Evolutionary conservation across 1,140 invertebrate species (phyloP), one percentile per base, ranked within the genome.

Genomic region (Bombus picipes): DNA sequence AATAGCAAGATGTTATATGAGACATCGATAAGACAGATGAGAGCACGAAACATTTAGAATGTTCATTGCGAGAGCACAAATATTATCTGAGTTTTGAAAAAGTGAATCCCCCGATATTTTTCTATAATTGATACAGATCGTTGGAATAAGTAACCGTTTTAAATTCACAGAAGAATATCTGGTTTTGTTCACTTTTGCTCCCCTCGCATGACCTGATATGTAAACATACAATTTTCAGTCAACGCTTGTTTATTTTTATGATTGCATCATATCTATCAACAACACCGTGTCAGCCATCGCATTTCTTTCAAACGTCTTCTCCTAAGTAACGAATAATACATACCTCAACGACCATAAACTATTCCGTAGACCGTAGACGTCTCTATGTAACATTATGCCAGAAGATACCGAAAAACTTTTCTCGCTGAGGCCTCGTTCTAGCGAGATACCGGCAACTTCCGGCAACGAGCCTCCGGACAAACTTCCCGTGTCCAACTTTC

Each of bases 351-450:
- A 59, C 25, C 32, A 28, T n/a, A 34, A 59, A n/a, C n/a, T 53
- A 53, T 53, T 53, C 18, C 47, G 47, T 53, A 22, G 5, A 41
- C 15, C 37, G 70, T n/a, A 25, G 25, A 41, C 74, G 57, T 41
- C 13, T 53, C 74, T 10, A 47, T 28, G 15, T 53, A 41, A 28
- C 59, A 73, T 77, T 70, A 32, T n/a, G 25, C 22, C 4, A 39
- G 22, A 32, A 57, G 65, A 70, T 65, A 75, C 34, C 28, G 57
- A 41, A 28, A 83, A 83, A 83, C 28, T 83, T 78, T 83, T 32
- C 41, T 28, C 65, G 9, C 18, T 5, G 18, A 25, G 66, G 53
- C 25, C 18, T 81, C 37, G 65, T 66, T 43, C 34, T 47, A 34
- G 13, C 47, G 34, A 76, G 12, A 57, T 28, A 72, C 53, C 22